Evolutionary conservation across 2,888 invertebrate species (phyloP).

Genomic region (Actias luna): DNA sequence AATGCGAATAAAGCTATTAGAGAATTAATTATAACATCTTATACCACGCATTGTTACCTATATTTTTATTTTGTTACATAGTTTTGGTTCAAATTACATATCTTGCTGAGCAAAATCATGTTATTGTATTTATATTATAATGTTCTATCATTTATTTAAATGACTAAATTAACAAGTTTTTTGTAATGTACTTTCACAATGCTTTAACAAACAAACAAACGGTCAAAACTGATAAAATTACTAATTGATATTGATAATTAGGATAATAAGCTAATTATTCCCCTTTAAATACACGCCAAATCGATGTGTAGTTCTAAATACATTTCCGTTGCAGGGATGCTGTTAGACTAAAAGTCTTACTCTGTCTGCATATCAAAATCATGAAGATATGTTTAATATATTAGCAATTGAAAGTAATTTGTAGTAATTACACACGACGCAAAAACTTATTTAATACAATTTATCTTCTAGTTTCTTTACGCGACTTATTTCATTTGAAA

Average conservation of each 20-base stretch:
- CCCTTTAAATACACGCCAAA: slow-evolving; percentile 31
- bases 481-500: not conserved
- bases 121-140: not conserved
- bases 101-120: not conserved
- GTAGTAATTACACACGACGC: not conserved
- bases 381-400: not conserved
- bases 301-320: slow-evolving; percentile 36
- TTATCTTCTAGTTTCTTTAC: not conserved
- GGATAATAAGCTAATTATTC: slow-evolving; percentile 17
- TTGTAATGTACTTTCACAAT: not conserved
- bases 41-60: not conserved
- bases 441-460: not conserved
- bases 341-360: slow-evolving; percentile 19
- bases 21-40: not conserved
- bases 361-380: slow-evolving; percentile 2
- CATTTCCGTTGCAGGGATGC: slow-evolving; percentile 39
- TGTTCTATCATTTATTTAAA: not conserved
- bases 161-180: not conserved
- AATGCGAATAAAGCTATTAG: not conserved
- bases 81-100: not conserved
- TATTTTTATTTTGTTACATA: not conserved
- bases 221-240: not conserved
- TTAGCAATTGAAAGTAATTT: not conserved
- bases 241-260: not conserved
- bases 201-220: not conserved